Percentiles rank a stretch among this genome's conserved stretches.
These are phyloP conservation scores for Synanthedon tipuliformis DNA, from an alignment of 2,888 invertebrate genomes.

Conservation along the genomic window DNA sequence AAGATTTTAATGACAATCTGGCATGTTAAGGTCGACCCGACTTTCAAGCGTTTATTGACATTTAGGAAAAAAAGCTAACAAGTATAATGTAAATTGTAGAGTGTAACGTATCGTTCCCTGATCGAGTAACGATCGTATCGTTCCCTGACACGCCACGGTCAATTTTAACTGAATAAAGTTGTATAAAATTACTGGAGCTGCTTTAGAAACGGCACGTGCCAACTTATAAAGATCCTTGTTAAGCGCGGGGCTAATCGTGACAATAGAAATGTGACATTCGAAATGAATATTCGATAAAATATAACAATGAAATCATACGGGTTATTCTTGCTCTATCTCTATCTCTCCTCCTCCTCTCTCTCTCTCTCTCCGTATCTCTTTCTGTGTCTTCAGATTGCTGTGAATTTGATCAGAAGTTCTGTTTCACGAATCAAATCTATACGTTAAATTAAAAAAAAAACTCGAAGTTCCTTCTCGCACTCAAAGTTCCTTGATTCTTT, in stretches of 20 bases:
- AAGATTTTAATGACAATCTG: too few species aligned
- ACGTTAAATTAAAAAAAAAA: too few species aligned
- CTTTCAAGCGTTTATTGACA: not conserved
- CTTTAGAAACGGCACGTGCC: constrained; percentile 26
- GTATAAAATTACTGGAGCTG: not conserved
- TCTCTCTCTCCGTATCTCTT: too few species aligned
- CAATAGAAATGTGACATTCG: not conserved
- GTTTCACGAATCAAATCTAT: too few species aligned
- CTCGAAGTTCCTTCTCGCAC: too few species aligned
- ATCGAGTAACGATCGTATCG: not conserved
- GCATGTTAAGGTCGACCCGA: too few species aligned
- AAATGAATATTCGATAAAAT: not conserved
- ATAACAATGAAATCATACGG: too few species aligned
- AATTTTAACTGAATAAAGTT: constrained; percentile 7
- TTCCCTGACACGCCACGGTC: constrained; percentile 3
- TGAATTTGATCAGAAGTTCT: too few species aligned
- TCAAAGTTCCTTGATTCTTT: too few species aligned
- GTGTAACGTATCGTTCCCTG: not conserved
- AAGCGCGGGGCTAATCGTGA: constrained; percentile 8
- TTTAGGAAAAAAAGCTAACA: not conserved
- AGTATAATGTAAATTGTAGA: not conserved
- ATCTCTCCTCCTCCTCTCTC: too few species aligned
- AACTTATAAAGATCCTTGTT: constrained; percentile 32
- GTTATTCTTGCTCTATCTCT: too few species aligned
- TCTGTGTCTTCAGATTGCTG: too few species aligned